These are phyloP conservation scores for Odocoileus virginianus DNA, from an alignment of 2,113 vertebrate genomes.

Conservation along the genomic window DNA sequence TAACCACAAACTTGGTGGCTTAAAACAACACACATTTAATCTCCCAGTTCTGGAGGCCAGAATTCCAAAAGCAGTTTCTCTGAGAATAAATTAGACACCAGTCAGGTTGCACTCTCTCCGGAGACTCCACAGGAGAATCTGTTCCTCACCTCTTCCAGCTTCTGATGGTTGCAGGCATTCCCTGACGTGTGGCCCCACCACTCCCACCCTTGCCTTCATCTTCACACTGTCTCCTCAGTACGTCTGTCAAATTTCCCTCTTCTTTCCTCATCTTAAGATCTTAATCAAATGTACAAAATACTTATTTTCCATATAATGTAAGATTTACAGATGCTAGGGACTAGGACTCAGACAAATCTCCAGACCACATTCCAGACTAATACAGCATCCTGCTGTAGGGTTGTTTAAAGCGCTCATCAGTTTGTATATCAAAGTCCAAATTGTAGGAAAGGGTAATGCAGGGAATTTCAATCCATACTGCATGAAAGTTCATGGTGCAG, in stretches of 20 bases:
- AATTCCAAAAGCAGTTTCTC: neutral
- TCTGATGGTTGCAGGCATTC: neutral
- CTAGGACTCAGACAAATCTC: neutral
- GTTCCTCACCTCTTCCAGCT: neutral
- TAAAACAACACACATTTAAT: constrained; percentile 4
- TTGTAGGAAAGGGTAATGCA: neutral
- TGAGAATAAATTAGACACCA: neutral
- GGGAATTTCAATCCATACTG: neutral
- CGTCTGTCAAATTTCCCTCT: neutral
- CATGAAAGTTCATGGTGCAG: neutral
- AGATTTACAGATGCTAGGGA: neutral
- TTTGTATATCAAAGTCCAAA: neutral
- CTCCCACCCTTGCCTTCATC: neutral
- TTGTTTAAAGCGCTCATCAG: neutral
- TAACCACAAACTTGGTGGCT: neutral
- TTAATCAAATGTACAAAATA: neutral
- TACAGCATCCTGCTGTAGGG: neutral
- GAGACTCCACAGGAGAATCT: neutral
- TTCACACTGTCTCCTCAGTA: neutral
- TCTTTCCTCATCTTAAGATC: neutral
- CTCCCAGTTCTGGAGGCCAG: neutral
- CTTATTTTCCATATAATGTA: neutral
- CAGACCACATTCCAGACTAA: neutral
- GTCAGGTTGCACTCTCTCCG: neutral
- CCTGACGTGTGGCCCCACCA: neutral